Evolutionary conservation across 2,797 vertebrate species (phyloP).

Genomic region (Pithecia hirsuta): DNA sequence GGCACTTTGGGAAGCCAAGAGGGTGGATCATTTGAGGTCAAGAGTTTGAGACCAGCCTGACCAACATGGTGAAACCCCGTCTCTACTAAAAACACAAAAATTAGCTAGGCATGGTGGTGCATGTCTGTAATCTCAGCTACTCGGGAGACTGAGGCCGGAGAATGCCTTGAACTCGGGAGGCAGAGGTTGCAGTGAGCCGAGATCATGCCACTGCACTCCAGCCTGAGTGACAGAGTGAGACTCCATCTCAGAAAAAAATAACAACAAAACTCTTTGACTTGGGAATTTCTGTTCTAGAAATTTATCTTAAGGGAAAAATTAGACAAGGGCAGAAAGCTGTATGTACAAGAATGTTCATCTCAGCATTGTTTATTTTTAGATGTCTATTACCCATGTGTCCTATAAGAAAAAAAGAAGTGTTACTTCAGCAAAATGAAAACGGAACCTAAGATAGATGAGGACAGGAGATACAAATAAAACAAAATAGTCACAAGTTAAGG

Average conservation of each 20-base stretch:
- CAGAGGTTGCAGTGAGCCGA: background rate
- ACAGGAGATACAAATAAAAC: background rate
- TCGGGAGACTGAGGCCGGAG: background rate
- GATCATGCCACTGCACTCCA: background rate
- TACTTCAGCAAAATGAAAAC: slow-evolving; percentile 30
- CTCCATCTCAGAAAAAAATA: background rate
- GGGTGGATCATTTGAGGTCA: background rate
- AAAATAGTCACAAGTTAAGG: background rate
- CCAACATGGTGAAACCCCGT: background rate
- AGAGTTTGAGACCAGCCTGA: background rate
- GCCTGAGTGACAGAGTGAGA: background rate
- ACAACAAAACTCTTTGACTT: background rate
- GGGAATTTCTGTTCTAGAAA: slow-evolving; percentile 25
- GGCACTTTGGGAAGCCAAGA: background rate
- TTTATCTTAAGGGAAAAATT: slow-evolving; percentile 22
- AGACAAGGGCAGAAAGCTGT: background rate
- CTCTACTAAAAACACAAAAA: background rate
- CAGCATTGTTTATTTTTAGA: background rate
- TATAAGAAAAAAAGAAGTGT: slow-evolving; percentile 12
- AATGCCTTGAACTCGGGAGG: background rate
- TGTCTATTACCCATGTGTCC: background rate
- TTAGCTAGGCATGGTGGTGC: background rate
- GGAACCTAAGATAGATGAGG: background rate
- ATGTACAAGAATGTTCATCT: slow-evolving; percentile 1
- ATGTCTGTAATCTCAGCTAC: background rate